Conservation (phyloP, 2,113 vertebrate species). For the Capricornis sumatraensis region DNA sequence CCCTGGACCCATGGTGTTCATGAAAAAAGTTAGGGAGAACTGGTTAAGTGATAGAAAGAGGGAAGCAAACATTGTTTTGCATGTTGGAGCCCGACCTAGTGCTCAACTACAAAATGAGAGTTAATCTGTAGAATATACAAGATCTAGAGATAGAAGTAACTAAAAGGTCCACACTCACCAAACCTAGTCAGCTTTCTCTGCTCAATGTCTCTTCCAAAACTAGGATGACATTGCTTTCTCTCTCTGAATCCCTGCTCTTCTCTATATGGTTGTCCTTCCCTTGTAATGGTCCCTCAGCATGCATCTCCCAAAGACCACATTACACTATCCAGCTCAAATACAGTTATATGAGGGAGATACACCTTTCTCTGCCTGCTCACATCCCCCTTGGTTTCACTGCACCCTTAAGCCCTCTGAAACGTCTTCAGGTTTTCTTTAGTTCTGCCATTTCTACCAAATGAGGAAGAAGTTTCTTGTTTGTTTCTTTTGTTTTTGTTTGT, state of each 20-base stretch:
- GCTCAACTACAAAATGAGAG: neutral
- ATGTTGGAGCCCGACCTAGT: neutral
- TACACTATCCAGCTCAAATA: neutral
- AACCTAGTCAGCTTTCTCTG: neutral
- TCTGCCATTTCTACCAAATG: neutral
- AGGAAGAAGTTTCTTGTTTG: neutral
- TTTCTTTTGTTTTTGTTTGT: neutral
- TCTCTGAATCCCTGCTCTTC: neutral
- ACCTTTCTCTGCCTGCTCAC: neutral
- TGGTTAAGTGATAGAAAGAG: neutral
- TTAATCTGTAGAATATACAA: neutral
- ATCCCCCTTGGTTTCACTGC: neutral
- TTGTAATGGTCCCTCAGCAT: neutral
- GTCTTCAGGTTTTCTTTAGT: neutral
- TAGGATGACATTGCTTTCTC: neutral
- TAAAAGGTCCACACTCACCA: neutral
- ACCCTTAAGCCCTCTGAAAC: neutral
- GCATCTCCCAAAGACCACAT: neutral
- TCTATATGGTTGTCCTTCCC: neutral
- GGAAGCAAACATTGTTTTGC: neutral
- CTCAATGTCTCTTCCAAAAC: neutral
- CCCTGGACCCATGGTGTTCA: neutral
- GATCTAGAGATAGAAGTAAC: neutral
- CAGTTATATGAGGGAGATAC: neutral
- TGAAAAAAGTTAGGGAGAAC: neutral